These are phyloP conservation scores for Bellardia pandia DNA, from an alignment of 2,888 invertebrate genomes.

Conservation along the genomic window DNA sequence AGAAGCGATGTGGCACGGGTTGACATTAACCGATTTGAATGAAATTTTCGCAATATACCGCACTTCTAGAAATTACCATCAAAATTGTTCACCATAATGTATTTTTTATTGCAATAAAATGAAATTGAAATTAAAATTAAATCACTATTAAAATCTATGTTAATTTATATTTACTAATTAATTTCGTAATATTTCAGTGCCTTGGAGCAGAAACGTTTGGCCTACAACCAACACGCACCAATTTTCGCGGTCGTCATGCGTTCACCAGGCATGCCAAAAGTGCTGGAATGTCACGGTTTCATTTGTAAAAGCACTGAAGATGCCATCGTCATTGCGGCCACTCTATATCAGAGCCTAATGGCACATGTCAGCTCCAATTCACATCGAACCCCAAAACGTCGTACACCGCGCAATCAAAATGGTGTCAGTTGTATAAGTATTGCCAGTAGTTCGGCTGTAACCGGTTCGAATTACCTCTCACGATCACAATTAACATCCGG, in stretches of 20 bases:
- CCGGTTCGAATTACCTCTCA: constrained; percentile 81
- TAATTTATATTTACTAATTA: not conserved
- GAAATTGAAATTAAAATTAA: too few species aligned
- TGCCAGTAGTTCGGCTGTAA: constrained; percentile 86
- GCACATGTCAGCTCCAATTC: constrained; percentile 89
- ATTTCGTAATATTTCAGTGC: constrained; percentile 77
- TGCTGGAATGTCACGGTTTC: constrained; percentile 95
- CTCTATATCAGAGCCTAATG: constrained; percentile 94
- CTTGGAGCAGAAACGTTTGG: constrained; percentile 82
- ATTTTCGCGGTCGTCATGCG: constrained; percentile 96
- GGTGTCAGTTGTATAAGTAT: constrained; percentile 92
- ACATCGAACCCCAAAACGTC: constrained; percentile 83
- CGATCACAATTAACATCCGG: constrained; percentile 77
- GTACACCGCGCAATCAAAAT: constrained; percentile 88
- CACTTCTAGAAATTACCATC: too few species aligned
- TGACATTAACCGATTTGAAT: too few species aligned
- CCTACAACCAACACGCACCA: constrained; percentile 89
- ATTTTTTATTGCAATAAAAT: too few species aligned
- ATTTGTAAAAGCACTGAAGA: constrained; percentile 95
- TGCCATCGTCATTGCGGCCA: constrained; percentile 95
- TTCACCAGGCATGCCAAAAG: constrained; percentile 89
- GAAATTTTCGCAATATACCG: too few species aligned
- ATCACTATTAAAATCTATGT: too few species aligned
- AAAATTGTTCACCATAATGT: too few species aligned
- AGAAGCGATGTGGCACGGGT: too few species aligned